Evolutionary conservation across 2,888 invertebrate species (phyloP).

Genomic region (Acanthoscelides obtectus): DNA sequence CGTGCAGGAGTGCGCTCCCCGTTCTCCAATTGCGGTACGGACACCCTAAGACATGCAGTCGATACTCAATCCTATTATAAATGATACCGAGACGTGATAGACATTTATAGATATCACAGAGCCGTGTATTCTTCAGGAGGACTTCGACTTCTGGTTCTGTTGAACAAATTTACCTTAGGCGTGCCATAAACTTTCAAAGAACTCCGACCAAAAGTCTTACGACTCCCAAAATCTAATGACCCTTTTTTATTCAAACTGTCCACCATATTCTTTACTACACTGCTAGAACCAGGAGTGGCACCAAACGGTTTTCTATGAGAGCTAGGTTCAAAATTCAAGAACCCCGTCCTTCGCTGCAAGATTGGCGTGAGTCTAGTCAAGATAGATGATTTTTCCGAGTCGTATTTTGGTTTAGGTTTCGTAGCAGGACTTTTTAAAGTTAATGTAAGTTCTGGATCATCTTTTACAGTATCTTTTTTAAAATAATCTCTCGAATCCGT

Average conservation of each 20-base stretch:
- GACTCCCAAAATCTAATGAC: constrained; percentile 32
- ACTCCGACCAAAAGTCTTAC: constrained; percentile 39
- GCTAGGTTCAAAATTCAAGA: constrained; percentile 15
- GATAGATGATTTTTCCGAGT: constrained; percentile 15
- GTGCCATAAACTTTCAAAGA: constrained; percentile 40
- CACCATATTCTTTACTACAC: constrained; percentile 43
- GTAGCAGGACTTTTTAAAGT: background rate
- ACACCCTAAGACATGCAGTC: no score
- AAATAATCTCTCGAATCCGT: background rate
- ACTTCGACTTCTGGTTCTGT: constrained; percentile 21
- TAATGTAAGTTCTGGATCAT: background rate
- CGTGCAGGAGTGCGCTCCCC: no score
- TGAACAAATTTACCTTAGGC: constrained; percentile 31
- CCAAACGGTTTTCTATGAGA: constrained; percentile 12
- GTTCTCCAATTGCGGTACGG: no score
- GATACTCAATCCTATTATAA: no score
- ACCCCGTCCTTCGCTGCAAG: constrained; percentile 17
- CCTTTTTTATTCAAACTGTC: constrained; percentile 43
- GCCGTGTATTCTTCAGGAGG: constrained; percentile 28
- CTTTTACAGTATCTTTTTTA: background rate
- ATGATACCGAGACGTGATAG: no score
- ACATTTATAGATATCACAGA: constrained; percentile 14
- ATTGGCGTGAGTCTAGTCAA: constrained; percentile 20
- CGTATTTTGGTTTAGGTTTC: background rate
- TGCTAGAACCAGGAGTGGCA: constrained; percentile 16